These are phyloP conservation scores for Hyles vespertilio DNA, from an alignment of 1,140 invertebrate species.

Conservation along the genomic window DNA sequence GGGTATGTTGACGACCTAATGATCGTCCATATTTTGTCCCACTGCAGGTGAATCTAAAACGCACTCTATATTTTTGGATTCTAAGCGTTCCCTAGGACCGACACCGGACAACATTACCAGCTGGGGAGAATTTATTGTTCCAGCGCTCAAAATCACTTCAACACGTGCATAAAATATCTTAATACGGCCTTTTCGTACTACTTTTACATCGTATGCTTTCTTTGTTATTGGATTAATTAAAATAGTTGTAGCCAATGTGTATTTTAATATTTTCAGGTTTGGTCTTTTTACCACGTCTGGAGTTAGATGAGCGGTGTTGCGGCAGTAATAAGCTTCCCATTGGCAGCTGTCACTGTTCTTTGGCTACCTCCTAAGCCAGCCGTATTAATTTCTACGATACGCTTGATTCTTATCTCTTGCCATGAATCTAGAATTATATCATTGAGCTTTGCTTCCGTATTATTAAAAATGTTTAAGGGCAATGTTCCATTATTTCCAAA, in stretches of 20 bases:
- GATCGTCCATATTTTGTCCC: slow-evolving; percentile 83
- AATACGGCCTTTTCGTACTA: slow-evolving; percentile 33
- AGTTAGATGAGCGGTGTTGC: slow-evolving; percentile 78
- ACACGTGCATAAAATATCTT: slow-evolving; percentile 41
- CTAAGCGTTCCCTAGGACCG: slow-evolving; percentile 53
- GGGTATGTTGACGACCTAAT: slow-evolving; percentile 46
- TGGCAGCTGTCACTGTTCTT: slow-evolving; percentile 47
- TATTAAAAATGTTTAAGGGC: too few species aligned
- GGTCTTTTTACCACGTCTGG: slow-evolving; percentile 66
- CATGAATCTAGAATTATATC: too few species aligned
- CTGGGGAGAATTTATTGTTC: slow-evolving; percentile 75
- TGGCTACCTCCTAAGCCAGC: slow-evolving; percentile 55
- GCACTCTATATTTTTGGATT: slow-evolving; percentile 63
- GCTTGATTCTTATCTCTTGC: too few species aligned
- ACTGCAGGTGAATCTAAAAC: slow-evolving; percentile 79
- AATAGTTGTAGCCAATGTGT: slow-evolving; percentile 71
- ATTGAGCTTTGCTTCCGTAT: too few species aligned
- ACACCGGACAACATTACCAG: slow-evolving; percentile 66
- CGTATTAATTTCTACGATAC: slow-evolving; percentile 37
- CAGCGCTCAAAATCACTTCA: slow-evolving; percentile 76
- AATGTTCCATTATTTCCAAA: too few species aligned
- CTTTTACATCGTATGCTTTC: slow-evolving; percentile 46
- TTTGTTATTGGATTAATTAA: slow-evolving; percentile 37
- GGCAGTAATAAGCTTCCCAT: slow-evolving; percentile 78
- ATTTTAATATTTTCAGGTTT: slow-evolving; percentile 82